Percentiles rank a stretch among this genome's conserved stretches.
Evolutionary conservation across 1,140 invertebrate species (phyloP).

Genomic region (Pseudomyrmex dendroicus): DNA sequence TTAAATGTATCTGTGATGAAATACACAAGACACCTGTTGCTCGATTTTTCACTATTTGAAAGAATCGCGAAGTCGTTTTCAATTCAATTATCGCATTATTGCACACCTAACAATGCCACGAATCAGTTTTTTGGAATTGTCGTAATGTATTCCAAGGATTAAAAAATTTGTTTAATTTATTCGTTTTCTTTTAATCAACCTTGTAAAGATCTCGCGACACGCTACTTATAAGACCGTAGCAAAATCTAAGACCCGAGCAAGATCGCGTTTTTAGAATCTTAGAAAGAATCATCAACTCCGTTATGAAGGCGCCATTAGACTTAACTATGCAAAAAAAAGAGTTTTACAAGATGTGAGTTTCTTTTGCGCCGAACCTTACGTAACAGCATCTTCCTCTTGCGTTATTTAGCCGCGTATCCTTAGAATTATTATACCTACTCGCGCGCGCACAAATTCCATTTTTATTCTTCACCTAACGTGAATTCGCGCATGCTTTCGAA

Average conservation of each 20-base stretch:
- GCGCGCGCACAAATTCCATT: conserved; percentile 56
- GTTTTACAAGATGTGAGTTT: conserved; percentile 74
- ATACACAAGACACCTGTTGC: neutral
- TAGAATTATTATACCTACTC: conserved; percentile 50
- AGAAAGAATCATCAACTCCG: conserved; percentile 18
- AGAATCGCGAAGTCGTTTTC: neutral
- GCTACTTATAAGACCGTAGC: too few relatives aligned
- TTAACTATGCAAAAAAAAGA: conserved; percentile 72
- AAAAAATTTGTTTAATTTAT: neutral
- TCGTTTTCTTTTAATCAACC: neutral
- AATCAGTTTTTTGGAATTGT: neutral
- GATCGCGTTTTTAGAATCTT: conserved; percentile 15
- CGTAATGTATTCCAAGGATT: neutral
- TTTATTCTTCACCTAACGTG: neutral
- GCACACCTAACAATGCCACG: neutral
- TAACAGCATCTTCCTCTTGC: conserved; percentile 79
- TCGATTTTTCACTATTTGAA: neutral
- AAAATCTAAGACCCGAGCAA: conserved; percentile 12
- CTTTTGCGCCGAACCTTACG: conserved; percentile 70
- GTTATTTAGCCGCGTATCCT: conserved; percentile 64
- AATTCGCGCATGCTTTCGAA: conserved; percentile 45
- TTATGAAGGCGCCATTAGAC: conserved; percentile 61
- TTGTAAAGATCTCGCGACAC: neutral
- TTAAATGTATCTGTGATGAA: neutral
- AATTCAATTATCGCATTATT: conserved; percentile 2